phyloP scores from a whole-genome alignment of 1,140 invertebrate species.

The Caenorhabditis briggsae region DNA sequence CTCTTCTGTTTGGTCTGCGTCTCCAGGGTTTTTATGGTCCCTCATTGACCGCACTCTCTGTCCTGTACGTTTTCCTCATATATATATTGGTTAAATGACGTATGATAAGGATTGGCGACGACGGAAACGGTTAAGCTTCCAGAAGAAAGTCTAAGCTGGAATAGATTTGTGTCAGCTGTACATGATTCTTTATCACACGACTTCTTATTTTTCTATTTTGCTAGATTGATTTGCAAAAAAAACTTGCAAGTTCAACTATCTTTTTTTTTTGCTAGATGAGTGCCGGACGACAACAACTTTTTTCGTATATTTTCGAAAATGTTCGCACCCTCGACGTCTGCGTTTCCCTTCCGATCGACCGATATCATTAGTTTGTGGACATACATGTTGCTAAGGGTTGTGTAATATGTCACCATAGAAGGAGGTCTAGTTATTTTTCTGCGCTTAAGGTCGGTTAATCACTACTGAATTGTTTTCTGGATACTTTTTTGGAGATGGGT shows the following conservation, averaged over 20 bases:
- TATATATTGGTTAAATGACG: slow-evolving; percentile 8
- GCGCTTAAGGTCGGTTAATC: too few relatives aligned
- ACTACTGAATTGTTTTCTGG: too few relatives aligned
- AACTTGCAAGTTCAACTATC: neutral
- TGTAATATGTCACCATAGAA: too few relatives aligned
- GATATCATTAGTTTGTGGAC: neutral
- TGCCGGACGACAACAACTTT: neutral
- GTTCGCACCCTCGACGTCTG: neutral
- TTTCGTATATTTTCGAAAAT: slow-evolving; percentile 41
- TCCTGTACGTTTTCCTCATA: neutral
- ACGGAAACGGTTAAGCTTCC: neutral
- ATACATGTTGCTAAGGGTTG: neutral
- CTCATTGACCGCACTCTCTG: neutral
- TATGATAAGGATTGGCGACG: slow-evolving; percentile 22
- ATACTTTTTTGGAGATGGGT: too few relatives aligned
- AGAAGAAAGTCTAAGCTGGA: neutral
- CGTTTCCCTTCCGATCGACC: neutral
- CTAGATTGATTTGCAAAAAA: neutral
- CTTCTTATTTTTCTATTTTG: neutral
- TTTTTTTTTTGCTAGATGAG: neutral
- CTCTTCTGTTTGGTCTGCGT: neutral
- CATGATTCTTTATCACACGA: neutral
- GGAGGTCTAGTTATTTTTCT: too few relatives aligned
- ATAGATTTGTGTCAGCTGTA: neutral
- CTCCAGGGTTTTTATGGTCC: neutral